These are phyloP conservation scores for Holcopasites calliopsidis DNA, from an alignment of 1,140 invertebrate species.

Conservation along the genomic window DNA sequence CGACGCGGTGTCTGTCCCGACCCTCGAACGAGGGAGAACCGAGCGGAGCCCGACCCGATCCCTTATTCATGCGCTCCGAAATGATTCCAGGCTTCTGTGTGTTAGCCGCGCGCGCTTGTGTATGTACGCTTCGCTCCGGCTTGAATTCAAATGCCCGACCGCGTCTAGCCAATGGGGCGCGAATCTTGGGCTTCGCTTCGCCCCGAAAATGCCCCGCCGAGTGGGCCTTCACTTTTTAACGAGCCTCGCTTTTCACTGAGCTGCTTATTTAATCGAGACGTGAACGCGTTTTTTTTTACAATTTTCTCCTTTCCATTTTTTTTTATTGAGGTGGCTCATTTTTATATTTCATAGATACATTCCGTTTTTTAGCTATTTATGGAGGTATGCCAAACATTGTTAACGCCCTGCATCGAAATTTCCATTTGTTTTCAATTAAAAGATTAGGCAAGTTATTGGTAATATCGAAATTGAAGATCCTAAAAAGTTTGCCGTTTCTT, in stretches of 20 bases:
- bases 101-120: conserved; percentile 11
- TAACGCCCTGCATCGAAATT: no score
- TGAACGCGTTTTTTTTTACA: background rate
- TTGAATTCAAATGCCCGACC: conserved; percentile 56
- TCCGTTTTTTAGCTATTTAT: no score
- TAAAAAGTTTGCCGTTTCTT: no score
- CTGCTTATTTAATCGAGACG: conserved; percentile 30
- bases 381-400: no score
- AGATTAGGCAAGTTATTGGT: no score
- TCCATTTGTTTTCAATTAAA: no score
- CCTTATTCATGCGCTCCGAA: conserved; percentile 73
- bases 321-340: no score
- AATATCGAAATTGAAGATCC: no score
- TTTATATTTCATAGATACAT: no score
- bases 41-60: conserved; percentile 58
- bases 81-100: conserved; percentile 68
- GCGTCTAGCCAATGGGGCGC: conserved; percentile 21
- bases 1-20: conserved; percentile 65
- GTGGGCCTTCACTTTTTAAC: conserved; percentile 25
- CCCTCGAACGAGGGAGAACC: conserved; percentile 53
- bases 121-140: no score
- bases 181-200: background rate
- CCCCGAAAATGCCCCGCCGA: conserved; percentile 15
- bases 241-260: conserved; percentile 22
- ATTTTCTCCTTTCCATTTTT: background rate